phyloP scores from a whole-genome alignment of 2,797 vertebrate species.

The Percopsis omiscomaycus region DNA sequence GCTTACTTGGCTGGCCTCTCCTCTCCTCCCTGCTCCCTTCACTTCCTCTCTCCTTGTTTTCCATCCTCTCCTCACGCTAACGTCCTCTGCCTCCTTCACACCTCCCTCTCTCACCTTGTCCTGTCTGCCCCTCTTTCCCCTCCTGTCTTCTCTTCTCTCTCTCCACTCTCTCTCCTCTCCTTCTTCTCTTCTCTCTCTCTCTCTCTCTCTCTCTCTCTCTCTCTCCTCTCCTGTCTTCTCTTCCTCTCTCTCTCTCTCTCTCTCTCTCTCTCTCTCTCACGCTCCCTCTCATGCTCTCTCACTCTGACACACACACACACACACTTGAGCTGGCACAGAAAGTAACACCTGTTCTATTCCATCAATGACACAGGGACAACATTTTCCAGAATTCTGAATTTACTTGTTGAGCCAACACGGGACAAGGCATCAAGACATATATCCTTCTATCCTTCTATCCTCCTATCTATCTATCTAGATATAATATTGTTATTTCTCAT shows the following conservation, averaged over 20 bases:
- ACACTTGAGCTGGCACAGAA: neutral
- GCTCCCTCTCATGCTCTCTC: constrained; percentile 19
- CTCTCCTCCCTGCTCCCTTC: constrained; percentile 39
- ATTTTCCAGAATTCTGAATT: no score
- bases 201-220: neutral
- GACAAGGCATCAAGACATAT: constrained; percentile 41
- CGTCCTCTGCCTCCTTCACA: no score
- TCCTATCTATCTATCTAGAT: constrained; percentile 50
- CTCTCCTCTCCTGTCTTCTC: neutral
- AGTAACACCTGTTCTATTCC: no score
- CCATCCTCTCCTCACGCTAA: neutral
- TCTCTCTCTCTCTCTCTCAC: constrained; percentile 16
- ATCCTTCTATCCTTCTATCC: constrained; percentile 30
- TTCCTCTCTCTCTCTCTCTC: neutral
- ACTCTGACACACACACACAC: constrained; percentile 2
- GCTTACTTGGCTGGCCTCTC: constrained; percentile 71
- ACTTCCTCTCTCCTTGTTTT: constrained; percentile 7
- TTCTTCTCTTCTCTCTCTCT: neutral
- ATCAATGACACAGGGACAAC: no score
- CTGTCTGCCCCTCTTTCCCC: neutral
- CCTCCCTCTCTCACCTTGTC: neutral
- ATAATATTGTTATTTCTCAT: constrained; percentile 10
- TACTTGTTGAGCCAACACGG: no score
- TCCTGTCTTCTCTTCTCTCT: neutral
- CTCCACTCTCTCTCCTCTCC: neutral